phyloP scores from a whole-genome alignment of 2,113 vertebrate species.

The Nyctibius bracteatus region DNA sequence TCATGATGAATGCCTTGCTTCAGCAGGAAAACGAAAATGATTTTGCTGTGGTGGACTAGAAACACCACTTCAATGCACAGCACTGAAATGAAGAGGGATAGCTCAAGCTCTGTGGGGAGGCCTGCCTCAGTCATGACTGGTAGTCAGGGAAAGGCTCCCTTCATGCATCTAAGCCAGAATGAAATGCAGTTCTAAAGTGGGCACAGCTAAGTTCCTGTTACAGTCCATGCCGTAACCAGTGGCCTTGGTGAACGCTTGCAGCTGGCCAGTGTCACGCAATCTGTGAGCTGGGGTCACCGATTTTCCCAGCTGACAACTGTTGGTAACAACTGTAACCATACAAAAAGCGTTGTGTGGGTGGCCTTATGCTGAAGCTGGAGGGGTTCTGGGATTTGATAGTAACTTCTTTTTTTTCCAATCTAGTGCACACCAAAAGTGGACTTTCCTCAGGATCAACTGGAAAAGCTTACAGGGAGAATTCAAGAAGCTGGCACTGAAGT shows the following conservation, averaged over 20 bases:
- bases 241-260: not conserved
- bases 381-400: not conserved
- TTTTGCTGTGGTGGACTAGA: not conserved
- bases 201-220: not conserved
- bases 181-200: not conserved
- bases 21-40: not conserved
- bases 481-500: slow-evolving; percentile 98
- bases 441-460: slow-evolving; percentile 88
- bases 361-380: not conserved
- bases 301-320: not conserved
- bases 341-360: accelerated
- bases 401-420: not conserved
- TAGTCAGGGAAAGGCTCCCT: not conserved
- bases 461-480: slow-evolving; percentile 83
- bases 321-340: not conserved
- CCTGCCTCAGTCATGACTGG: not conserved
- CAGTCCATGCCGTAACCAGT: not conserved
- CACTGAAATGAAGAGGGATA: not conserved
- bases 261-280: not conserved
- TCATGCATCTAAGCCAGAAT: not conserved
- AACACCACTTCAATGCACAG: not conserved
- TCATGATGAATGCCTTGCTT: not conserved
- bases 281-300: not conserved
- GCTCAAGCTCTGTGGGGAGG: not conserved
- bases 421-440: slow-evolving; percentile 94